Base-by-base conservation (phyloP, 2,113 vertebrate genomes). In the Tyrannus savana region DNA sequence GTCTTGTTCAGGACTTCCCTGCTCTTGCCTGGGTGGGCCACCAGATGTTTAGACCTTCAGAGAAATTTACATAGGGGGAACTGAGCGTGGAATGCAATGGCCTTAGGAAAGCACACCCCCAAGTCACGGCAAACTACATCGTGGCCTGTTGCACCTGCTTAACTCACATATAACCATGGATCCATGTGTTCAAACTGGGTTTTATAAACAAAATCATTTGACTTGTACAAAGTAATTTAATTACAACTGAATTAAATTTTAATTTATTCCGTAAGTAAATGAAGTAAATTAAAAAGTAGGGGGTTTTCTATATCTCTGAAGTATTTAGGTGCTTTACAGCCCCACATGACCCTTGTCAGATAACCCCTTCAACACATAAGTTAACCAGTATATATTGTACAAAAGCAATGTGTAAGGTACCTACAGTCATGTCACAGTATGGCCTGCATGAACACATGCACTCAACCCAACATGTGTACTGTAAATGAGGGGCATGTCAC, bases 141-240 rank as follows among this genome's bases (percentile, higher is more conserved):
- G 74, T 21, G 5, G 46, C 44, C 58, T 37, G 59, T 50, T 75
- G 52, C 67, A 58, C 52, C 42, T 89, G 44, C 66, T 63, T 83
- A 44, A 46, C 56, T 73, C 25, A 13, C n/a, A 42, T 50, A 63
- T 71, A 84, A 86, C 71, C 6, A 3, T 39, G 28, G 73, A 71
- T 89, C 84, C 5, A 3, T 68, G 50, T 87, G 50, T 42, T 96
- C 84, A 94, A 67, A 87, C 50, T 67, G 37, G 35, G 44, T 77
- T 92, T 93, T 67, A 60, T 68, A 67, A 96, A 87, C 50, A 95
- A 82, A 95, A 90, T n/a, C 75, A 84, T 95, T 94, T 96, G 47
- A 95, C 55, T 95, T 95, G 30, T 9, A 74, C 31, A 71, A 90
- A 79, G 30, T 71, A 82, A 90, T 96, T 93, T 87, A 93, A 96